Evolutionary conservation across 2,888 invertebrate species (phyloP), one percentile per base, ranked within the genome.

Genomic region (Sepioteuthis lessoniana): DNA sequence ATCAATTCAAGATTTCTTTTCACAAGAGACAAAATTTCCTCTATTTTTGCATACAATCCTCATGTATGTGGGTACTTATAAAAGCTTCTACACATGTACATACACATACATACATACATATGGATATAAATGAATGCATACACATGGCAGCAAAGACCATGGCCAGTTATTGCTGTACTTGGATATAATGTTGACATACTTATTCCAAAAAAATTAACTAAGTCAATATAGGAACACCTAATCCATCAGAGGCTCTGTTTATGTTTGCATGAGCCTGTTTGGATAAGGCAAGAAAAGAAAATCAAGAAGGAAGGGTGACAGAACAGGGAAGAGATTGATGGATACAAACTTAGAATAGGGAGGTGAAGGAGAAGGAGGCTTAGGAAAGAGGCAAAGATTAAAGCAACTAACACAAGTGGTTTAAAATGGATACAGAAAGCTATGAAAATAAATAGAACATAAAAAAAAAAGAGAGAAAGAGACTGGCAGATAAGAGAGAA

Each of bases 131-230:
- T 42, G 42, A 42, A 42, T 42, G 55, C 25, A 55, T 7, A 55
- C 28, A 28, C n/a, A n/a, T 13, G 13, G 13, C n/a, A 76, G n/a
- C n/a, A 76, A 76, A 76, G 76, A 76, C n/a, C 76, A n/a, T 35
- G n/a, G 76, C 19, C n/a, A n/a, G 76, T 76, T n/a, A 76, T 76
- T n/a, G 8, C n/a, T 13, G 76, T 35, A n/a, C 76, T 76, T 76
- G 76, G 76, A 76, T 76, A 76, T 76, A 76, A 76, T 76, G n/a
- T 76, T 76, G 76, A 76, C 76, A 76, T 76, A 76, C n/a, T 76
- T 76, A 76, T 76, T 76, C 16, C 16, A n/a, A 35, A n/a, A 76
- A n/a, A 76, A 76, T 76, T 76, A 76, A 76, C n/a, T 19, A 76
- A 76, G 76, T 76, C 76, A 76, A 76, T 76, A 76, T 0, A n/a